phyloP scores from a whole-genome alignment of 2,797 vertebrate genomes.

The Clarias laeviceps region DNA sequence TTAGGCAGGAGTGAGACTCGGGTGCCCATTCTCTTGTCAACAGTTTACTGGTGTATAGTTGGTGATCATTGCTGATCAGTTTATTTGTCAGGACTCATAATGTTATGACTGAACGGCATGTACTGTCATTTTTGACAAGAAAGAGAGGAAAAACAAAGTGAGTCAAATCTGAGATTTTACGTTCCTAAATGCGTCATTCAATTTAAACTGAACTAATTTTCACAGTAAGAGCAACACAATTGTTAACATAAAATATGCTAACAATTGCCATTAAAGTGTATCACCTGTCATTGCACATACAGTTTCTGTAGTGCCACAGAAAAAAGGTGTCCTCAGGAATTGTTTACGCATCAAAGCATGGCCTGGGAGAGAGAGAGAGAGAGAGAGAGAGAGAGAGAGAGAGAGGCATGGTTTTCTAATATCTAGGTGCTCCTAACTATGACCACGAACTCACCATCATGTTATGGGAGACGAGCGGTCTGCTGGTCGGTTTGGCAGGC shows the following conservation, averaged over 20 bases:
- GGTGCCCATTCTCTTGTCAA: no score
- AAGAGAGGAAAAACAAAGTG: conserved; percentile 21
- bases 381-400: neutral
- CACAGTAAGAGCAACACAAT: neutral
- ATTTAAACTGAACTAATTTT: conserved; percentile 33
- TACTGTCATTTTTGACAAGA: conserved; percentile 40
- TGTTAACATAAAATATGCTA: conserved; percentile 29
- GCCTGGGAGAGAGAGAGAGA: neutral
- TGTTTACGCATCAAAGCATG: conserved; percentile 22
- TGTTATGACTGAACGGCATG: neutral
- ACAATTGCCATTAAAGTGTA: conserved; percentile 45
- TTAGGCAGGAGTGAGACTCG: no score
- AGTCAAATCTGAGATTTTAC: conserved; percentile 38
- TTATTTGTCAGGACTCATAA: no score
- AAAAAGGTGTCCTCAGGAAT: neutral
- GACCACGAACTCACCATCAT: conserved; percentile 71
- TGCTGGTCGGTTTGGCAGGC: conserved; percentile 65
- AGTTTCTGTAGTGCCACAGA: conserved; percentile 8
- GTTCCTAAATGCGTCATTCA: conserved; percentile 43
- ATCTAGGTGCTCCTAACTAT: conserved; percentile 44
- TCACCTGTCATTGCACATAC: conserved; percentile 41
- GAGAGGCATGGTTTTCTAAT: conserved; percentile 26
- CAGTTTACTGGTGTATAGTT: no score
- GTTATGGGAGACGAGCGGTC: conserved; percentile 56
- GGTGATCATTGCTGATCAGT: no score